Conservation (phyloP, 2,113 vertebrate genomes). For the Atherinomorus stipes region DNA sequence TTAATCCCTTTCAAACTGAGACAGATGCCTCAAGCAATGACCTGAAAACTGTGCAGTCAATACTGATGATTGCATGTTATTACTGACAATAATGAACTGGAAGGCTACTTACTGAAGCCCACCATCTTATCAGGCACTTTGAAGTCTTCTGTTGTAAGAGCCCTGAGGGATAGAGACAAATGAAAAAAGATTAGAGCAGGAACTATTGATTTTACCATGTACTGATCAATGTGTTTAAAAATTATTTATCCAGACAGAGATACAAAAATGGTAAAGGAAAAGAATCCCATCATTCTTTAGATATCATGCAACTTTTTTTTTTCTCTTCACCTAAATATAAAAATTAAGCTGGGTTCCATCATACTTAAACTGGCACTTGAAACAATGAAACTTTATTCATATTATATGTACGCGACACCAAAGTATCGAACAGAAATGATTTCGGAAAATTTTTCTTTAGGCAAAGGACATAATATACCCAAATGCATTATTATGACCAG, state of each 20-base stretch:
- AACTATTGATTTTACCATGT: neutral
- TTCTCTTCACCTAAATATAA: no score
- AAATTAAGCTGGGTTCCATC: no score
- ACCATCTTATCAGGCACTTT: constrained; percentile 99
- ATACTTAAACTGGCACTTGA: no score
- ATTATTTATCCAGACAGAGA: neutral
- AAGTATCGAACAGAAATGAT: no score
- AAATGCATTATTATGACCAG: neutral
- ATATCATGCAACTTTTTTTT: no score
- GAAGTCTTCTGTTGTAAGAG: constrained; percentile 97
- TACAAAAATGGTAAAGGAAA: no score
- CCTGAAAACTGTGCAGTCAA: constrained; percentile 46
- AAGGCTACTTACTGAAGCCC: constrained; percentile 96
- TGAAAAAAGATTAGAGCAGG: no score
- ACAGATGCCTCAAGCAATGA: constrained; percentile 33
- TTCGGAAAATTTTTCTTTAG: neutral
- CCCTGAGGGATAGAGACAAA: constrained; percentile 78
- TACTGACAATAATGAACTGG: constrained; percentile 20
- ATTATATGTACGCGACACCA: no score
- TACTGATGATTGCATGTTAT: constrained; percentile 49
- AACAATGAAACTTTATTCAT: no score
- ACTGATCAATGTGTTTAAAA: neutral
- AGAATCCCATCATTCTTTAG: no score
- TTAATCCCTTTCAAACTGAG: constrained; percentile 5
- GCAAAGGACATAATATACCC: no score